Percentiles rank a stretch among this genome's conserved stretches.
Evolutionary conservation across 2,888 invertebrate species (phyloP).

Genomic region (Phania funesta): DNA sequence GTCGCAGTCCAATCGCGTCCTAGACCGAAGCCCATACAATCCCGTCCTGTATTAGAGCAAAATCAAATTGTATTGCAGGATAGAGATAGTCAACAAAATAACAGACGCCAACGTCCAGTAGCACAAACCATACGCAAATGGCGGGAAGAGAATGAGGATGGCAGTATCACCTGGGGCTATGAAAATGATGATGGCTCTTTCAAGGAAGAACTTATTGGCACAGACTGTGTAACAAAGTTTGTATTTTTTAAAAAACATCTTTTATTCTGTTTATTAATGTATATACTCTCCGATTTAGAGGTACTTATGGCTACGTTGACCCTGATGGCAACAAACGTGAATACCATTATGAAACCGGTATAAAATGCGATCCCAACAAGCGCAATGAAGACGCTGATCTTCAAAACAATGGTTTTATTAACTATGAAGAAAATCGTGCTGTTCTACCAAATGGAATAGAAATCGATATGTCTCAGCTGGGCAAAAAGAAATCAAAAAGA

Average conservation of each 20-base stretch:
- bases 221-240: constrained; percentile 86
- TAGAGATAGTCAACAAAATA: constrained; percentile 72
- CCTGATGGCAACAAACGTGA: constrained; percentile 91
- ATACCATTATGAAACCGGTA: constrained; percentile 91
- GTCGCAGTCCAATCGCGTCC: constrained; percentile 77
- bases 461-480: constrained; percentile 86
- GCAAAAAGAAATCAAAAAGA: constrained; percentile 85
- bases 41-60: constrained; percentile 77
- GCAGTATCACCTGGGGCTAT: constrained; percentile 93
- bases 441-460: constrained; percentile 87
- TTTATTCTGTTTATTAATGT: not conserved
- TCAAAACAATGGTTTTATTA: constrained; percentile 85
- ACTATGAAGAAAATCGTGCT: constrained; percentile 87
- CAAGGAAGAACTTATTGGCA: constrained; percentile 91
- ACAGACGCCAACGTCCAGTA: constrained; percentile 84
- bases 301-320: constrained; percentile 91
- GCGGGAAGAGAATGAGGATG: constrained; percentile 87
- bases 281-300: constrained; percentile 79
- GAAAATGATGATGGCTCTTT: constrained; percentile 93
- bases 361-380: constrained; percentile 82
- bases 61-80: constrained; percentile 74
- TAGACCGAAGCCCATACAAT: constrained; percentile 74
- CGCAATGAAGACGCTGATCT: constrained; percentile 81
- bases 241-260: constrained; percentile 47
- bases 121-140: constrained; percentile 87